These are phyloP conservation scores for Montipora foliosa DNA, from an alignment of 64 coral and sea anemone genomes.

Conservation along the genomic window DNA sequence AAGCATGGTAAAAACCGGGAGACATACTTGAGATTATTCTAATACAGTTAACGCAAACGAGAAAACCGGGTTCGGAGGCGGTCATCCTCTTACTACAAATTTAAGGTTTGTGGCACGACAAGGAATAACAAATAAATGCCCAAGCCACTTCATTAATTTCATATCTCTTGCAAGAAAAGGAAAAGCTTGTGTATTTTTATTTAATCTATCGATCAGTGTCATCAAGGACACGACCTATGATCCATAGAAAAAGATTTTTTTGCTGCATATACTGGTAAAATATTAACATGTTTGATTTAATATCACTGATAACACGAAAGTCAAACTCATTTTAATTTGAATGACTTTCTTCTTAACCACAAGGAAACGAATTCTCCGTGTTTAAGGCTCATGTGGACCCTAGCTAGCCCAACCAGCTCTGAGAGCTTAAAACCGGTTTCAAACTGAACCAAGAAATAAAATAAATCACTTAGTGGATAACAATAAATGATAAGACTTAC, in stretches of 20 bases:
- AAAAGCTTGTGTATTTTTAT: neutral
- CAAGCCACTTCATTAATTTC: slow-evolving; percentile 20
- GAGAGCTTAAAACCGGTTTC: neutral
- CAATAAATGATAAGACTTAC: slow-evolving; percentile 4
- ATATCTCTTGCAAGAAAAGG: neutral
- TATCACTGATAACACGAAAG: neutral
- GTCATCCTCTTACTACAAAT: slow-evolving; percentile 3
- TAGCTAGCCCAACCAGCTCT: neutral
- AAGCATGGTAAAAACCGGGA: neutral
- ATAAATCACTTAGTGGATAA: neutral
- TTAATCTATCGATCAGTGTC: slow-evolving; percentile 25
- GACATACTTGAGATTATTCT: slow-evolving; percentile 7
- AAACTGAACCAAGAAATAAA: neutral
- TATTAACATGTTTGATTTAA: slow-evolving; percentile 33
- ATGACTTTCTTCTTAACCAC: slow-evolving; percentile 7
- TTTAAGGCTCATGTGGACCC: neutral
- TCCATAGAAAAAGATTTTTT: neutral
- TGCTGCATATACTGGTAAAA: slow-evolving; percentile 23
- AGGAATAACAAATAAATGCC: neutral
- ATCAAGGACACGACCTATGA: neutral
- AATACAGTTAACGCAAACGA: slow-evolving; percentile 32
- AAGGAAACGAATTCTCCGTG: neutral
- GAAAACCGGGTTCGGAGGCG: neutral
- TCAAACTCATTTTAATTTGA: neutral
- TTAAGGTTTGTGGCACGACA: neutral